phyloP scores from a whole-genome alignment of 2,888 invertebrate species.

The Hirtodrosophila alboralis region DNA sequence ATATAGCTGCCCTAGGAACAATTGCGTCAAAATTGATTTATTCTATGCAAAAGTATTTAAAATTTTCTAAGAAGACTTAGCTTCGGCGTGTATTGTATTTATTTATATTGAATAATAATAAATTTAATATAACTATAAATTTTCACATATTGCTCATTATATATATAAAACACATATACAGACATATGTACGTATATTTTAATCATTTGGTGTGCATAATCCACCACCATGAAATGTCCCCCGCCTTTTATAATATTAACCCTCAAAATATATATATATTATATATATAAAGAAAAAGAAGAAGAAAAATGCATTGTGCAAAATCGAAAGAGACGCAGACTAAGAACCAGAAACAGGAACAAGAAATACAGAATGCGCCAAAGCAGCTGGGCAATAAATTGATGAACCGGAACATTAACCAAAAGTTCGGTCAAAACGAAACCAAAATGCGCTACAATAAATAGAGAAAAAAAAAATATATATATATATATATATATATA shows the following conservation, averaged over 20 bases:
- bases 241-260: slow-evolving; percentile 26
- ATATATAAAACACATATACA: too few relatives aligned
- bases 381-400: slow-evolving; percentile 44
- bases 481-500: too few relatives aligned
- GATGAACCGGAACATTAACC: slow-evolving; percentile 12
- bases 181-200: too few relatives aligned
- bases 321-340: slow-evolving; percentile 9
- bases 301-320: slow-evolving; percentile 34
- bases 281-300: too few relatives aligned
- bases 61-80: too few relatives aligned
- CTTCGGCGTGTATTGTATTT: too few relatives aligned
- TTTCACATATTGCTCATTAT: too few relatives aligned
- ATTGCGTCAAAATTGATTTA: too few relatives aligned
- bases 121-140: too few relatives aligned
- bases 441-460: not conserved
- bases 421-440: slow-evolving; percentile 16
- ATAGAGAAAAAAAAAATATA: not conserved
- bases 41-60: too few relatives aligned
- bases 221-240: slow-evolving; percentile 18
- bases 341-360: slow-evolving; percentile 12
- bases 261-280: slow-evolving; percentile 22
- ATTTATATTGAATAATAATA: too few relatives aligned
- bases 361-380: slow-evolving; percentile 36
- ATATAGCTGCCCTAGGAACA: too few relatives aligned
- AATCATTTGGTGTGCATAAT: slow-evolving; percentile 31